Evolutionary conservation across 2,888 invertebrate genomes (phyloP).

Genomic region (Papilio demoleus): DNA sequence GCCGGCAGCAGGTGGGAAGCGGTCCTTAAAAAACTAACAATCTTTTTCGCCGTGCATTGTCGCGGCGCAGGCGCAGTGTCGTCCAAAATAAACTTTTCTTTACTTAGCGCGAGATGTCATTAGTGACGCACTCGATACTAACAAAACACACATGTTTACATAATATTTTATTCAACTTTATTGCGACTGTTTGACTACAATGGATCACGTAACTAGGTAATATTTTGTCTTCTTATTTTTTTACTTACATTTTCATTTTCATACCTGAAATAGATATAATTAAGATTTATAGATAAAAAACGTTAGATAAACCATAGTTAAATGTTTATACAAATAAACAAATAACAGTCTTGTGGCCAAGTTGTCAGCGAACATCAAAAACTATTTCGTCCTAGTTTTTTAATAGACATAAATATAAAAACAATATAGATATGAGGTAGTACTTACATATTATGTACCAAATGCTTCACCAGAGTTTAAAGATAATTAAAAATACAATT

Average conservation of each 20-base stretch:
- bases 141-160: constrained; percentile 45
- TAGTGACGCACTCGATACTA: constrained; percentile 32
- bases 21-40: constrained; percentile 76
- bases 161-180: constrained; percentile 43
- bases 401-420: not conserved
- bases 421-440: constrained; percentile 5
- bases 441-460: constrained; percentile 30
- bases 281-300: not conserved
- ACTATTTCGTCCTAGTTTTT: not conserved
- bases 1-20: constrained; percentile 80
- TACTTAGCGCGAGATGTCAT: constrained; percentile 42
- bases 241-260: not conserved
- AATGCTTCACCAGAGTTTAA: constrained; percentile 29
- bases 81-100: constrained; percentile 53
- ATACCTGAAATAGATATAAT: not conserved
- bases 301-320: not conserved
- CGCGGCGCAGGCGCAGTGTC: constrained; percentile 67
- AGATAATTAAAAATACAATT: constrained; percentile 48
- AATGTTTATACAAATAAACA: no score
- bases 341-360: not conserved
- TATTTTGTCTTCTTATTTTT: not conserved
- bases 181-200: constrained; percentile 4
- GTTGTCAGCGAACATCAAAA: constrained; percentile 23
- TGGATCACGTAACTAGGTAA: not conserved
- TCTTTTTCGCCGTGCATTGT: constrained; percentile 70